Evolutionary conservation across 1,140 invertebrate genomes (phyloP).

Genomic region (Musca vetustissima): DNA sequence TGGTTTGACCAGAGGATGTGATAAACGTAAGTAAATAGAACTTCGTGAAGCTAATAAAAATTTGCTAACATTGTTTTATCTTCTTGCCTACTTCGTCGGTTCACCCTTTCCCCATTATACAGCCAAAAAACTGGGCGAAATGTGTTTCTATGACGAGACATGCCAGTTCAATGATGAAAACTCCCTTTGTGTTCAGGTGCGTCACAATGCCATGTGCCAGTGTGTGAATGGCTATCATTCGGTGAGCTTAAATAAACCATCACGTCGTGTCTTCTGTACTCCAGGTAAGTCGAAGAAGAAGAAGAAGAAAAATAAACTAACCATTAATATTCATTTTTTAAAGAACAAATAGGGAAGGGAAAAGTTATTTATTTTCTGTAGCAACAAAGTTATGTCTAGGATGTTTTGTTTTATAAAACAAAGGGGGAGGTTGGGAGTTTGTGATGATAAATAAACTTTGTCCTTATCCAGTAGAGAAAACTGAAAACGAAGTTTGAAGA

Average conservation of each 20-base stretch:
- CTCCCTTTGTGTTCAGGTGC: constrained; percentile 76
- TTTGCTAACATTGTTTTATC: too few relatives aligned
- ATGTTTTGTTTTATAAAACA: too few relatives aligned
- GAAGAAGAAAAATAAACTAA: not conserved
- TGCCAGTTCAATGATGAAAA: constrained; percentile 76
- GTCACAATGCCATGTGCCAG: constrained; percentile 83
- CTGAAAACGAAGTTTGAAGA: too few relatives aligned
- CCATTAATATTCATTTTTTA: not conserved
- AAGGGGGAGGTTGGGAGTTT: too few relatives aligned
- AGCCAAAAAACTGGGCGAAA: constrained; percentile 81
- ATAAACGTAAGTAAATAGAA: constrained; percentile 68
- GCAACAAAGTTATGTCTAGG: too few relatives aligned
- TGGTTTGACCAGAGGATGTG: constrained; percentile 72
- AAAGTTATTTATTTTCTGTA: too few relatives aligned
- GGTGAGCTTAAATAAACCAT: constrained; percentile 71
- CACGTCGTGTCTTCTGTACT: constrained; percentile 75
- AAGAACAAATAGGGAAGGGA: too few relatives aligned
- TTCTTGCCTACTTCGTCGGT: too few relatives aligned
- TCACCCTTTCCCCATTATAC: constrained; percentile 27
- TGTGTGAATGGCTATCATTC: constrained; percentile 77
- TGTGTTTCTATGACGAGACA: constrained; percentile 79
- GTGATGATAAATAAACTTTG: too few relatives aligned
- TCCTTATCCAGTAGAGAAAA: too few relatives aligned
- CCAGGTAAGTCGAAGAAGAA: constrained; percentile 63
- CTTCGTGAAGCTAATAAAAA: too few relatives aligned